Evolutionary conservation across 2,888 invertebrate species (phyloP).

Genomic region (Subacronicta megacephala): DNA sequence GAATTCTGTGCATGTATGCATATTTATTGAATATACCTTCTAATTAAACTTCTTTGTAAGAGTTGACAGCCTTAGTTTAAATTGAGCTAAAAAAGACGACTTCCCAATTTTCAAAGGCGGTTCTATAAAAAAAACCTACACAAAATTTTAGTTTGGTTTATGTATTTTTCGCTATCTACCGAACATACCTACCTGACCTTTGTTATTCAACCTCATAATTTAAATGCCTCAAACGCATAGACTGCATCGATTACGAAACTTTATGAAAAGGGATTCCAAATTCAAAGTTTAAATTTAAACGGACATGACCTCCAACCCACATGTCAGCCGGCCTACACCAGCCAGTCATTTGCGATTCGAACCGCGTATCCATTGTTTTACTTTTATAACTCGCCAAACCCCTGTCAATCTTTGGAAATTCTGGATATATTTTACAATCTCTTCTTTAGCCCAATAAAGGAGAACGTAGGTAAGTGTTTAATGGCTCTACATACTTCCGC

Average conservation of each 20-base stretch:
- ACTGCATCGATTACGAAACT: slow-evolving; percentile 30
- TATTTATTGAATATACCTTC: no score
- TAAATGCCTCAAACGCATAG: slow-evolving; percentile 6
- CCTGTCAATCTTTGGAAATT: slow-evolving; percentile 60
- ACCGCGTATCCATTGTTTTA: slow-evolving; percentile 84
- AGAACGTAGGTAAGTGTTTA: not conserved
- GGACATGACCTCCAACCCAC: slow-evolving; percentile 86
- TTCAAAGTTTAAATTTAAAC: slow-evolving; percentile 73
- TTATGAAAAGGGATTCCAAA: slow-evolving; percentile 62
- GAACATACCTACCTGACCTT: no score
- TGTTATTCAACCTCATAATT: not conserved
- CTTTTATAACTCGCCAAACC: slow-evolving; percentile 74
- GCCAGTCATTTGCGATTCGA: slow-evolving; percentile 81
- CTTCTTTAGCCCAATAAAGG: not conserved
- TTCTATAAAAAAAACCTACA: no score
- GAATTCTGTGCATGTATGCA: not conserved
- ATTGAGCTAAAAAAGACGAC: no score
- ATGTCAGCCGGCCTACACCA: slow-evolving; percentile 81
- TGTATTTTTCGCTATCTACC: no score
- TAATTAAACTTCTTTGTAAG: no score
- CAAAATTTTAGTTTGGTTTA: no score
- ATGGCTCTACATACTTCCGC: not conserved
- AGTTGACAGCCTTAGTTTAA: no score
- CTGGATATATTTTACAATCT: slow-evolving; percentile 42
- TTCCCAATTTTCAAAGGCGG: no score